Conservation (phyloP, 2,113 vertebrate species). For the Sander lucioperca region DNA sequence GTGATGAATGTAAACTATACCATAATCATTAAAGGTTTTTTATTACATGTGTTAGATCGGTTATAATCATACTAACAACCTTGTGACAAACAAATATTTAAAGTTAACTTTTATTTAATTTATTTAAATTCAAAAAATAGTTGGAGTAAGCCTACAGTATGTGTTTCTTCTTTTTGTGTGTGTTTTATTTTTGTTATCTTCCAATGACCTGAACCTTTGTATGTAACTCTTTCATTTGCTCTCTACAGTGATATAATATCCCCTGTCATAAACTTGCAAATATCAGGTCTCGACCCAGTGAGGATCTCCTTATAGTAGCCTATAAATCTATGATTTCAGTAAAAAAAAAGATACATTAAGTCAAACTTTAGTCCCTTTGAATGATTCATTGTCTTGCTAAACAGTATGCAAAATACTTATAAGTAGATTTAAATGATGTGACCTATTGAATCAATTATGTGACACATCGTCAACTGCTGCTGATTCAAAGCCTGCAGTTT, state of each 20-base stretch:
- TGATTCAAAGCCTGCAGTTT: neutral
- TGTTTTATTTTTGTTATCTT: neutral
- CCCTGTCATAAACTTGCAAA: neutral
- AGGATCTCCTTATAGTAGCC: neutral
- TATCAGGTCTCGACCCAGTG: neutral
- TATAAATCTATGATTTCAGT: neutral
- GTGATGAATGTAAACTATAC: neutral
- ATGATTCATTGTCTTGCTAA: neutral
- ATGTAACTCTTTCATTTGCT: neutral
- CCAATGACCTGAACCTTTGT: too few relatives aligned
- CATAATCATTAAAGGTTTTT: neutral
- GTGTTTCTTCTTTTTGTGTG: neutral
- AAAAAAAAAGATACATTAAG: neutral
- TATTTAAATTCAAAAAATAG: constrained; percentile 9
- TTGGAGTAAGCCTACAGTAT: too few relatives aligned
- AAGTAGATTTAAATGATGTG: neutral
- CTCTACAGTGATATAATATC: neutral
- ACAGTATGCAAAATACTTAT: neutral
- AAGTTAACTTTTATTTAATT: too few relatives aligned
- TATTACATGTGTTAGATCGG: neutral
- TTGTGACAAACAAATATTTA: neutral
- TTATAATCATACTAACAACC: neutral
- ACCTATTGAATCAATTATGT: neutral
- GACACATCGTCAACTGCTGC: neutral
- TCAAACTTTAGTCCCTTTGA: neutral